phyloP scores from a whole-genome alignment of 2,888 invertebrate species.

The Marronus borbonicus region DNA sequence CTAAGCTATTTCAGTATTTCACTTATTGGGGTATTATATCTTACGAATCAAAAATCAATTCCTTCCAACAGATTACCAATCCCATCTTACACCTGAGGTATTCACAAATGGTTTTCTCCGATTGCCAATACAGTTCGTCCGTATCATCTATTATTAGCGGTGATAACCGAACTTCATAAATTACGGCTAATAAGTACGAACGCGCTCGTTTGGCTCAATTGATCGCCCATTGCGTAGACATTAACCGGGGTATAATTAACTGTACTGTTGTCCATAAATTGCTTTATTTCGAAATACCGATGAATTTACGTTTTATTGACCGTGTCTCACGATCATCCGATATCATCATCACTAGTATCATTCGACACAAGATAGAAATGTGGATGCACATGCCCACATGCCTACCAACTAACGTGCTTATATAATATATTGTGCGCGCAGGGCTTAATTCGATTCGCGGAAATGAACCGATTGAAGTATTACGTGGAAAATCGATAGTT shows the following conservation, averaged over 20 bases:
- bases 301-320: constrained; percentile 2
- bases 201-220: not conserved
- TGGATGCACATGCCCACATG: not conserved
- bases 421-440: not conserved
- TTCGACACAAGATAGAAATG: not conserved
- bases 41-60: too few relatives aligned
- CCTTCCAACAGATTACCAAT: too few relatives aligned
- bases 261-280: constrained; percentile 27
- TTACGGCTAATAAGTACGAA: constrained; percentile 36
- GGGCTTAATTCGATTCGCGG: not conserved
- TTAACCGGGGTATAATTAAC: constrained; percentile 29
- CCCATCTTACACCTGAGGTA: too few relatives aligned
- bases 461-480: not conserved
- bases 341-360: not conserved
- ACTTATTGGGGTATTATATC: too few relatives aligned
- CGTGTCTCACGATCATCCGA: not conserved
- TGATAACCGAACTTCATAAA: constrained; percentile 17
- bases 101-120: too few relatives aligned
- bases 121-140: too few relatives aligned
- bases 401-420: not conserved
- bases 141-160: constrained; percentile 23
- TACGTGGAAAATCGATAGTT: not conserved
- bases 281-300: constrained; percentile 31
- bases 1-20: too few relatives aligned
- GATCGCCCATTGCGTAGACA: constrained; percentile 5